A percentile compares a stretch with the other conserved stretches of the same genome.
Conservation (phyloP, 2,113 vertebrate species). For the Gymnorhina tibicen region DNA sequence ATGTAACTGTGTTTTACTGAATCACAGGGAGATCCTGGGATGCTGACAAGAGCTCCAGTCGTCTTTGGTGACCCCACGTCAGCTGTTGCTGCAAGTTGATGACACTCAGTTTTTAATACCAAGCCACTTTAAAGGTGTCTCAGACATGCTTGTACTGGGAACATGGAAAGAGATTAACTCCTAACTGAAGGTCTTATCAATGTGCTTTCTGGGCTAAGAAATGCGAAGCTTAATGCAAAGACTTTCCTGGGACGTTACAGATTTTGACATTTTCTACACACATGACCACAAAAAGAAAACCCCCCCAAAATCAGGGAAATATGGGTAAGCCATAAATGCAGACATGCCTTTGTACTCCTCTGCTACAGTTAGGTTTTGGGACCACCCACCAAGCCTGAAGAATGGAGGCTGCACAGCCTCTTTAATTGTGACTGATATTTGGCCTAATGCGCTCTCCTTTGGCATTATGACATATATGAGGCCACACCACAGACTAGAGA, state of each 20-base stretch:
- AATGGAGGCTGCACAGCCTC: constrained; percentile 66
- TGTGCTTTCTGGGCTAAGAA: neutral
- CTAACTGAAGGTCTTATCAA: neutral
- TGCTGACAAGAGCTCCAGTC: neutral
- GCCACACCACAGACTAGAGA: constrained; percentile 74
- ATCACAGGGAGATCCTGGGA: neutral
- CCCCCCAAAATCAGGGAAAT: neutral
- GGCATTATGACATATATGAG: constrained; percentile 73
- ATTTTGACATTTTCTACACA: neutral
- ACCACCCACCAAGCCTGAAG: constrained; percentile 70
- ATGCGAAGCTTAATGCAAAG: neutral
- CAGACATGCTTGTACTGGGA: neutral
- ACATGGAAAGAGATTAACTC: neutral
- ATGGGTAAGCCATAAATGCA: neutral
- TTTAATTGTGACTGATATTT: constrained; percentile 55
- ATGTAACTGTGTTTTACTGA: neutral
- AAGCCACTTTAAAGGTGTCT: neutral
- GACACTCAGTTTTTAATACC: neutral
- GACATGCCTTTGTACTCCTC: neutral
- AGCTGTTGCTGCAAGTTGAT: neutral
- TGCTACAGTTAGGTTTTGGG: neutral
- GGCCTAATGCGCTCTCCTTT: constrained; percentile 33
- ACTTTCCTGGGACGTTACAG: neutral
- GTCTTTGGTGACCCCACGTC: neutral
- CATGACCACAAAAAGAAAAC: neutral